Percentiles rank a stretch among this genome's conserved stretches.
Evolutionary conservation across 2,888 invertebrate genomes (phyloP).

Genomic region (Brenthis daphne): DNA sequence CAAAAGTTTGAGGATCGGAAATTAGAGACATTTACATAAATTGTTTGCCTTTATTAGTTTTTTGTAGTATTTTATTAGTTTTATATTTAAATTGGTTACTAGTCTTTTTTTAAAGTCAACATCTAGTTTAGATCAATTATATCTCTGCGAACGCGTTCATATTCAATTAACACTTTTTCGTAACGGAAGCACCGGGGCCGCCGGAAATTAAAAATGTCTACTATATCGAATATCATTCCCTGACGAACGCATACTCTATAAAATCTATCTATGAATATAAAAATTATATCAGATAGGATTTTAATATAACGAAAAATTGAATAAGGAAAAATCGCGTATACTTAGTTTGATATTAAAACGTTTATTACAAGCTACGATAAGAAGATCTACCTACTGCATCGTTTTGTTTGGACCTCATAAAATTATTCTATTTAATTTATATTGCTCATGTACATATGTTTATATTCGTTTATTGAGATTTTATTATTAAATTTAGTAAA

Average conservation of each 20-base stretch:
- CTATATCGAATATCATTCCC: constrained; percentile 46
- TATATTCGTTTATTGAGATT: neutral
- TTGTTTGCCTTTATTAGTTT: neutral
- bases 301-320: neutral
- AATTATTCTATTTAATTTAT: neutral
- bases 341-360: neutral
- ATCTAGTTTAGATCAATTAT: constrained; percentile 41
- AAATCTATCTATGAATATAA: constrained; percentile 30
- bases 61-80: neutral
- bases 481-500: neutral
- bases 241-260: constrained; percentile 37
- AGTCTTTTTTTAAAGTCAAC: neutral
- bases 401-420: neutral
- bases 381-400: too few relatives aligned
- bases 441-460: too few relatives aligned
- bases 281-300: neutral
- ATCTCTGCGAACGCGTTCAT: constrained; percentile 50
- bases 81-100: neutral
- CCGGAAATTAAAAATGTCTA: constrained; percentile 79
- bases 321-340: neutral
- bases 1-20: too few relatives aligned
- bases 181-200: constrained; percentile 62
- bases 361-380: too few relatives aligned
- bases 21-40: neutral
- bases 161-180: constrained; percentile 78